Percentiles rank a stretch among this genome's conserved stretches.
Conservation (phyloP, 1,140 invertebrate species). For the Orius insidiosus region DNA sequence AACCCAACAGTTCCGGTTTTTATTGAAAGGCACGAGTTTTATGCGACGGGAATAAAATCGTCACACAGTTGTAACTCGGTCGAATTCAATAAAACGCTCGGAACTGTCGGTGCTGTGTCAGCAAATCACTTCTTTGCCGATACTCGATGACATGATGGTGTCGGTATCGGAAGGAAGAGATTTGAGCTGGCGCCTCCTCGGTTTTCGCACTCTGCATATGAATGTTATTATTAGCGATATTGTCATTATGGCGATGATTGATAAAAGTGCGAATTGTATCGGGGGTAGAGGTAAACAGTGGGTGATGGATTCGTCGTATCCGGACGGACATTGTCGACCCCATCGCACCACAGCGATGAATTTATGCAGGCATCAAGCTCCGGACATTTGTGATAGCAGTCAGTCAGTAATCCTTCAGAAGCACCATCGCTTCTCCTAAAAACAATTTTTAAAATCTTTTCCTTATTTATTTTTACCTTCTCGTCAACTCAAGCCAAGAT, state of each 20-base stretch:
- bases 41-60: not conserved
- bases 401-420: conserved; percentile 38
- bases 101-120: conserved; percentile 76
- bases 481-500: conserved; percentile 66
- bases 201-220: conserved; percentile 8
- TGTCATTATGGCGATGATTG: conserved; percentile 28
- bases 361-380: conserved; percentile 78
- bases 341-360: conserved; percentile 75
- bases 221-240: conserved; percentile 22
- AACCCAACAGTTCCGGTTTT: too few relatives aligned
- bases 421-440: conserved; percentile 26
- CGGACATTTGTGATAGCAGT: conserved; percentile 64
- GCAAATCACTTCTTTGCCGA: conserved; percentile 68
- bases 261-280: conserved; percentile 41
- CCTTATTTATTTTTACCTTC: too few relatives aligned
- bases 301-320: conserved; percentile 64
- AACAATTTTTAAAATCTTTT: too few relatives aligned
- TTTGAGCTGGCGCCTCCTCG: conserved; percentile 11
- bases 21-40: too few relatives aligned
- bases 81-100: conserved; percentile 76
- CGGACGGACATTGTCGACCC: conserved; percentile 68
- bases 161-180: conserved; percentile 22
- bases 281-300: conserved; percentile 58
- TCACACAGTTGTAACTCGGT: conserved; percentile 78
- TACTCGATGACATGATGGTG: conserved; percentile 18